Evolutionary conservation across 2,113 vertebrate species (phyloP).

Genomic region (Mobula birostris): DNA sequence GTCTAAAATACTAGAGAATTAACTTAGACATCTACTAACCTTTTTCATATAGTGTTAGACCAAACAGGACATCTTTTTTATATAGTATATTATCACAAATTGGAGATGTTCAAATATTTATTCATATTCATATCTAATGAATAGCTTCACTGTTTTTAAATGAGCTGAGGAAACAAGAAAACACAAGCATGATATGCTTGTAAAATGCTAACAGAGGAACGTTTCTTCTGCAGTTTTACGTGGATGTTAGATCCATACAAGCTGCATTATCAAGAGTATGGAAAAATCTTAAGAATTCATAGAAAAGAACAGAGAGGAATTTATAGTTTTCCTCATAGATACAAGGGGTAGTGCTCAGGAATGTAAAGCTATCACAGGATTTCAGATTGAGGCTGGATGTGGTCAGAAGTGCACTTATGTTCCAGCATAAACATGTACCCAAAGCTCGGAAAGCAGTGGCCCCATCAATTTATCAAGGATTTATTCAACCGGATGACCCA

Average conservation of each 20-base stretch:
- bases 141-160: neutral
- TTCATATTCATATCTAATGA: neutral
- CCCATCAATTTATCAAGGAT: no score
- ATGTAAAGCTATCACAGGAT: neutral
- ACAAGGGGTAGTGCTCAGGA: neutral
- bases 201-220: neutral
- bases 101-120: neutral
- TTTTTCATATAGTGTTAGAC: neutral
- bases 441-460: neutral
- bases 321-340: neutral
- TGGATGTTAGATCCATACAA: neutral
- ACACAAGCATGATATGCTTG: neutral
- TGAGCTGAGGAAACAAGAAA: neutral
- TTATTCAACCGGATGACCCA: neutral
- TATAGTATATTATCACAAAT: neutral
- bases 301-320: neutral
- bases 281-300: neutral
- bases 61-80: neutral
- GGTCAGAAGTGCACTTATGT: neutral
- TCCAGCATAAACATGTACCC: neutral
- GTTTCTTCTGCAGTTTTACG: neutral
- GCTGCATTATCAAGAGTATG: neutral
- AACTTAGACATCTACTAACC: neutral
- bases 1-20: neutral
- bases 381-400: neutral